These are phyloP conservation scores for Malurus melanocephalus DNA, from an alignment of 2,113 vertebrate genomes.

Conservation along the genomic window DNA sequence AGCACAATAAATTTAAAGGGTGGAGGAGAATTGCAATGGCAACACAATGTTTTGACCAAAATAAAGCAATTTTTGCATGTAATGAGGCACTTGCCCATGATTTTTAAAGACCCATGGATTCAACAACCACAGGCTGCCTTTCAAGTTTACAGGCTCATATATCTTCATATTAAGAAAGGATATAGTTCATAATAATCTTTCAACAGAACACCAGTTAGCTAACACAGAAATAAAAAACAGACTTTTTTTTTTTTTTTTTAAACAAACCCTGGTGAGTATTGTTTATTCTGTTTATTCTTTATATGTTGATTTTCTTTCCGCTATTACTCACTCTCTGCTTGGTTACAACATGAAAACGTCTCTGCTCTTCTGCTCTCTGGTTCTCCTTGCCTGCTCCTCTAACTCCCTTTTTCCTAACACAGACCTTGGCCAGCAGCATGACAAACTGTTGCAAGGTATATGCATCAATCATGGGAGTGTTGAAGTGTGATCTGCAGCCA, in stretches of 20 bases:
- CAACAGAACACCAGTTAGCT: background rate
- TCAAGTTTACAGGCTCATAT: background rate
- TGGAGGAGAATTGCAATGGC: slow-evolving; percentile 22
- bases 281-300: slow-evolving; percentile 31
- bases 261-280: background rate
- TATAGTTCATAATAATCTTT: slow-evolving; percentile 8
- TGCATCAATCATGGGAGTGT: slow-evolving; percentile 37
- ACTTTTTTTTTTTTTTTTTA: background rate
- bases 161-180: slow-evolving; percentile 10
- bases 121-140: background rate
- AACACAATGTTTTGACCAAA: slow-evolving; percentile 57
- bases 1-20: slow-evolving; percentile 34
- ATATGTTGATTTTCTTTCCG: background rate
- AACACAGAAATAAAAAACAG: background rate
- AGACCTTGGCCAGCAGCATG: background rate
- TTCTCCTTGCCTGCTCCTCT: background rate
- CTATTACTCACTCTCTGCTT: background rate
- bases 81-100: background rate
- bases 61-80: background rate
- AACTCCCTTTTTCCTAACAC: background rate
- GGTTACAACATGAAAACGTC: background rate
- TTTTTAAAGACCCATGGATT: background rate
- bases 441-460: background rate
- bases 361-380: background rate
- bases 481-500: slow-evolving; percentile 44